Evolutionary conservation across 2,113 vertebrate genomes (phyloP).

Genomic region (Brachyistius frenatus): DNA sequence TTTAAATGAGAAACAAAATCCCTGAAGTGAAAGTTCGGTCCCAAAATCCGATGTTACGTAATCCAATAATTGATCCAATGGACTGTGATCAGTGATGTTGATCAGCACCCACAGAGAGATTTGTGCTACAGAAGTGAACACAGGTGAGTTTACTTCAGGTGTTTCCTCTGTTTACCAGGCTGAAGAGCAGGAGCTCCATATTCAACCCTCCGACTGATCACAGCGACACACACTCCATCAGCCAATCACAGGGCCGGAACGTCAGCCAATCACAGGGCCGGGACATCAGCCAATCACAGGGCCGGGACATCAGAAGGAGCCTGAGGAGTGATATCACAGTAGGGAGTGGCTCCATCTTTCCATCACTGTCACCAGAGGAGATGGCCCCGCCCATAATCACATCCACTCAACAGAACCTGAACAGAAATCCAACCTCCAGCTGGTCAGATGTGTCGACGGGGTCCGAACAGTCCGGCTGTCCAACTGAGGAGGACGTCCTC

Average conservation of each 20-base stretch:
- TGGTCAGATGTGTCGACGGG: neutral
- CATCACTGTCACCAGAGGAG: neutral
- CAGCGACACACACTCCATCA: neutral
- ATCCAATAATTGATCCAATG: no score
- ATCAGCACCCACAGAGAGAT: no score
- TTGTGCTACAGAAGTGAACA: no score
- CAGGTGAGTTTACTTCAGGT: no score
- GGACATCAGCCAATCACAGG: neutral
- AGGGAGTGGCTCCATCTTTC: neutral
- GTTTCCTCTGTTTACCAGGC: constrained; percentile 34
- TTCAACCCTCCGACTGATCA: neutral
- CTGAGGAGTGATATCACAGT: neutral
- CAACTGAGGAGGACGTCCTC: neutral
- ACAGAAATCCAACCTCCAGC: neutral
- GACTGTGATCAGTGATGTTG: no score
- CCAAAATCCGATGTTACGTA: no score
- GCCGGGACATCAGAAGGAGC: neutral
- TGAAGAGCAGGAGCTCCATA: constrained; percentile 20
- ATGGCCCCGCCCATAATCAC: constrained; percentile 3
- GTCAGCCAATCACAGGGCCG: neutral
- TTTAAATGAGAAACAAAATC: no score
- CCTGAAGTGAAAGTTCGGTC: no score
- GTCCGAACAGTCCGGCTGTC: neutral
- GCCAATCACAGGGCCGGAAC: neutral
- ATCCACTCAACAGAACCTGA: constrained; percentile 38